phyloP scores from a whole-genome alignment of 2,113 vertebrate genomes.

The Dromiciops gliroides region DNA sequence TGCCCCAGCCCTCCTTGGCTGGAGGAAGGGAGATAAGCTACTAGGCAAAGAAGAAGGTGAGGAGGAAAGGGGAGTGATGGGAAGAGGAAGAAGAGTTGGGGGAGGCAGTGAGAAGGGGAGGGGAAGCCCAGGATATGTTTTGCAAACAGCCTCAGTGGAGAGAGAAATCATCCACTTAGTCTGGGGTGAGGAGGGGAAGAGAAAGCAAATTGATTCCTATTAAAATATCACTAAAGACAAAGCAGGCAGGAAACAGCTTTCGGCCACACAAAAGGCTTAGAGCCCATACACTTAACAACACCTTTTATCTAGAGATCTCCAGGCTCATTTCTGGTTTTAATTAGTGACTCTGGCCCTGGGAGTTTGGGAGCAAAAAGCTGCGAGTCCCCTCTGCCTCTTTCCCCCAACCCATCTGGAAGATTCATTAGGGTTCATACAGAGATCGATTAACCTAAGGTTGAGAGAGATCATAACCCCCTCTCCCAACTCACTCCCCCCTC shows the following conservation, averaged over 20 bases:
- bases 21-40: background rate
- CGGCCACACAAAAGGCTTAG: background rate
- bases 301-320: background rate
- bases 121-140: background rate
- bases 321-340: background rate
- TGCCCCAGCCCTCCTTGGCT: background rate
- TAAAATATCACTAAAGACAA: slow-evolving; percentile 27
- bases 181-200: background rate
- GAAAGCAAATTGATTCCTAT: background rate
- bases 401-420: background rate
- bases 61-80: background rate
- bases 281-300: background rate
- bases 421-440: background rate
- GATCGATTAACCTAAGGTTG: background rate
- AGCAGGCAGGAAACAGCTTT: background rate
- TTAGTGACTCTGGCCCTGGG: background rate
- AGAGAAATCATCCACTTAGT: background rate
- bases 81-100: background rate
- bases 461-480: background rate
- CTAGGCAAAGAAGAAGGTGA: background rate
- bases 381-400: background rate
- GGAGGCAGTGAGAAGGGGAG: background rate
- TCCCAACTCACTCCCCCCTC: background rate
- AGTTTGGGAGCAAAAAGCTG: background rate
- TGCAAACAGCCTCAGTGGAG: background rate